Base-by-base conservation (phyloP, 2,113 vertebrate species). In the Gobius niger region DNA sequence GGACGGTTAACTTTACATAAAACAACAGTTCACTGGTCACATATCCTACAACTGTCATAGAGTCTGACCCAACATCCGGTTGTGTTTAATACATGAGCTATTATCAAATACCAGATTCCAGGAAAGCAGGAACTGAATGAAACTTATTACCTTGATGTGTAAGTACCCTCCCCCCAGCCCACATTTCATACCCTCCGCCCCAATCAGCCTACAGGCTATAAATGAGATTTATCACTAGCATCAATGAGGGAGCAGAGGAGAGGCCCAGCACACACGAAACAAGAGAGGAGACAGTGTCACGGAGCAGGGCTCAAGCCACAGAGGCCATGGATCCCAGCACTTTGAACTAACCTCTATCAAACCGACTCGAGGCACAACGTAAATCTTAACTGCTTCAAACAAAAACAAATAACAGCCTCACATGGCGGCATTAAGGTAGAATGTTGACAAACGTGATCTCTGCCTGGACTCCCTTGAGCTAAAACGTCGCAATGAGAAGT, bases 151-250 rank as follows among this genome's bases (percentile, higher is more conserved):
- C 79, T 84, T 80, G 76, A 18, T 49, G 78, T 13, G 10, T 69
- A 77, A 9, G 10, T 69, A 64, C 82, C 79, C 76, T 75, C 78
- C 78, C 79, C 79, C 88, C 82, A 84, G 78, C 77, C 69, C 56
- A 65, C 82, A 82, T 88, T 84, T 89, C 86, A 88, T 77, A 85
- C 82, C 82, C 80, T 88, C 76, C 76, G 86, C 89, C 84, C 24
- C 84, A 87, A 89, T 88, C 86, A 88, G 75, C 72, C 82, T 75
- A 84, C 19, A 44, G 82, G 77, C 85, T 53, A 88, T 91, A 90
- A 91, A 92, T 82, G 53, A 88, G 82, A 92, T 91, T 90, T 92
- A 91, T 90, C 73, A 82, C 85, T 78, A 68, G 65, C 84, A 87
- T 63, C 69, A 70, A 82, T 66, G 77, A 74, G 68, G 80, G 67